phyloP scores from a whole-genome alignment of 2,113 vertebrate species.

The Rhinogobius similis region DNA sequence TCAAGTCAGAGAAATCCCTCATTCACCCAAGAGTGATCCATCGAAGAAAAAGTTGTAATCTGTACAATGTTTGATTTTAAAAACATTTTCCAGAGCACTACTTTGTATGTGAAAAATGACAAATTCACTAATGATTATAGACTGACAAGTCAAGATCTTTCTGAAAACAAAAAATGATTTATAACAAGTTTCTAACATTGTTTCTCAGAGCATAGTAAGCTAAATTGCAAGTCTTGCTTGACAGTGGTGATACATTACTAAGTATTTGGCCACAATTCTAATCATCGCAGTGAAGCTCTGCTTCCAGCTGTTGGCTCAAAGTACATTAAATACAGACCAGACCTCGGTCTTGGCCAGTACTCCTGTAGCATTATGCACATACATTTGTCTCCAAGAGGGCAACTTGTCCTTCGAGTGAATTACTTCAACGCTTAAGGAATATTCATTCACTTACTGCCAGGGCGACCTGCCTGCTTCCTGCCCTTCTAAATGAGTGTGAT shows the following conservation, averaged over 20 bases:
- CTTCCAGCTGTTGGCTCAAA: slow-evolving; percentile 49
- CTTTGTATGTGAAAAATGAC: too few relatives aligned
- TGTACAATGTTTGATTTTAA: too few relatives aligned
- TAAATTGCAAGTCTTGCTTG: slow-evolving; percentile 26
- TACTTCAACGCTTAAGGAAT: slow-evolving; percentile 62
- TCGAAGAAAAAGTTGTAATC: too few relatives aligned
- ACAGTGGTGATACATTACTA: slow-evolving; percentile 43
- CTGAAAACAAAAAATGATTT: too few relatives aligned
- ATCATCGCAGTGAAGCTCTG: slow-evolving; percentile 55
- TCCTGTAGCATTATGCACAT: slow-evolving; percentile 50
- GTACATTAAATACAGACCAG: slow-evolving; percentile 64
- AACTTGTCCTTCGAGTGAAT: slow-evolving; percentile 61
- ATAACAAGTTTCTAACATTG: background rate
- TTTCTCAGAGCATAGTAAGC: slow-evolving; percentile 7
- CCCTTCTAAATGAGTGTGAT: slow-evolving; percentile 56
- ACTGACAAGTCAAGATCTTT: too few relatives aligned
- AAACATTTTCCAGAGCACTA: too few relatives aligned
- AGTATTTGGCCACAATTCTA: slow-evolving; percentile 52
- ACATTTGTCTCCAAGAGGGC: slow-evolving; percentile 63
- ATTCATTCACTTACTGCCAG: slow-evolving; percentile 64
- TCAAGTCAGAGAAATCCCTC: too few relatives aligned
- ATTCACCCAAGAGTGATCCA: too few relatives aligned
- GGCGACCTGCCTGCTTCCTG: slow-evolving; percentile 58
- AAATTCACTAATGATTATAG: too few relatives aligned
- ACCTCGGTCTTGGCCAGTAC: slow-evolving; percentile 37